Base-by-base conservation (phyloP, 2,113 vertebrate genomes). In the Xiphophorus couchianus region DNA sequence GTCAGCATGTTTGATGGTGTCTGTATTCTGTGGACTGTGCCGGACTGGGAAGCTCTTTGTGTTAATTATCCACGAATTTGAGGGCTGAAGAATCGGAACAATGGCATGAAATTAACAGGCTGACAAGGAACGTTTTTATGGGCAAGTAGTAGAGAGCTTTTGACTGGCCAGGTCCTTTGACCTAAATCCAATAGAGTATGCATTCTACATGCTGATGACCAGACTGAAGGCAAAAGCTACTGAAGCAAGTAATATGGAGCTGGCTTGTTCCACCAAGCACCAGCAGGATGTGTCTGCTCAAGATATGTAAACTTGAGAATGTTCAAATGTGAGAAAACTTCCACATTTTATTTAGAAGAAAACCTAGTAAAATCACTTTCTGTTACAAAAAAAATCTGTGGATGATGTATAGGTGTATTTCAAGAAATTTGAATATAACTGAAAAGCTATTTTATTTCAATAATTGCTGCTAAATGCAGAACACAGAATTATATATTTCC, bases 141-240 rank as follows among this genome's bases (percentile, higher is more conserved):
- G 7, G 3, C 10, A 76, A 67, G 58, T 60, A 28, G 42, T 8
- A 7, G 66, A 63, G 58, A 33, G 62, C 37, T 65, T 25, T 71
- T 61, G 29, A 75, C 65, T 68, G 66, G 73, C 63, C 65, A 80
- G 71, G 66, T 78, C n/a, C 39, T 73, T 73, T 76, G 73, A 79
- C 80, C 66, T 73, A 42, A 61, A 66, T 69, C 48, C 60, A 61
- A 78, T 51, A 79, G 69, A 74, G 31, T 51, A 54, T 63, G 33
- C 37, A 63, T 72, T 76, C 48, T 27, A 67, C 67, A 80, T 65
- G 48, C 68, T 77, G 76, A 71, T 70, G 74, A 62, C 48, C 51
- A 44, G 10, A 76, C 71, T 63, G 37, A 73, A 69, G 71, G 10
- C 48, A 65, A 62, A 60, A 71, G 67, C 44, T 44, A n/a, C 39